Percentiles rank a stretch among this genome's conserved stretches.
phyloP scores from a whole-genome alignment of 1,140 invertebrate genomes.

The Pseudomyrmex cubaensis region DNA sequence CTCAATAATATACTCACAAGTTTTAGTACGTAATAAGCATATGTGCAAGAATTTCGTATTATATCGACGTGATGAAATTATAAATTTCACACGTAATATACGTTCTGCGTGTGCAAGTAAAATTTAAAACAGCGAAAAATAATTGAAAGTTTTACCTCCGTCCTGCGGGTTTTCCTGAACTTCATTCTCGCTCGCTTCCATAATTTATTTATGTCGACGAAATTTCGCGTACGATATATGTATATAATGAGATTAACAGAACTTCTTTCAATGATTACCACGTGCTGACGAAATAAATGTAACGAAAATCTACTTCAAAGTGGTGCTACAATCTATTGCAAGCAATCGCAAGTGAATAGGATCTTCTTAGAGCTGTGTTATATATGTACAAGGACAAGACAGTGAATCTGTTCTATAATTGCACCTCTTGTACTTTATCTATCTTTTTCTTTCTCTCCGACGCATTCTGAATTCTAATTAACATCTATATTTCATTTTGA shows the following conservation, averaged over 20 bases:
- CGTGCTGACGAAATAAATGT: conserved; percentile 26
- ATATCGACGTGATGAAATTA: conserved; percentile 38
- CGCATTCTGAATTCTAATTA: too few species aligned
- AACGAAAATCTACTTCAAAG: background rate
- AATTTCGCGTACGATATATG: background rate
- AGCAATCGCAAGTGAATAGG: background rate
- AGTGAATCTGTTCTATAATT: too few species aligned
- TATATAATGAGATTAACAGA: background rate
- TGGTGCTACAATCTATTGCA: conserved; percentile 24
- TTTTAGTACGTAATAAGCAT: background rate
- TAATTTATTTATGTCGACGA: conserved; percentile 67
- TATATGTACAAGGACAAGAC: too few species aligned
- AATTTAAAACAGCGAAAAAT: conserved; percentile 29
- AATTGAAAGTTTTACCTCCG: conserved; percentile 73
- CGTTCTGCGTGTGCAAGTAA: background rate
- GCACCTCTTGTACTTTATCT: too few species aligned
- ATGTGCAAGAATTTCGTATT: background rate
- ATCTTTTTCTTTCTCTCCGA: too few species aligned
- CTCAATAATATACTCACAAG: too few species aligned
- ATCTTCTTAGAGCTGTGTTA: background rate
- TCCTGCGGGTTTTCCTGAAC: conserved; percentile 73
- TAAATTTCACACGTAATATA: background rate
- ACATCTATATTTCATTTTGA: too few species aligned
- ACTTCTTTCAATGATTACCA: too few species aligned
- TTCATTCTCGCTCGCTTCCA: conserved; percentile 73